Base-by-base conservation (phyloP, 2,797 vertebrate species). In the Dermochelys coriacea region DNA sequence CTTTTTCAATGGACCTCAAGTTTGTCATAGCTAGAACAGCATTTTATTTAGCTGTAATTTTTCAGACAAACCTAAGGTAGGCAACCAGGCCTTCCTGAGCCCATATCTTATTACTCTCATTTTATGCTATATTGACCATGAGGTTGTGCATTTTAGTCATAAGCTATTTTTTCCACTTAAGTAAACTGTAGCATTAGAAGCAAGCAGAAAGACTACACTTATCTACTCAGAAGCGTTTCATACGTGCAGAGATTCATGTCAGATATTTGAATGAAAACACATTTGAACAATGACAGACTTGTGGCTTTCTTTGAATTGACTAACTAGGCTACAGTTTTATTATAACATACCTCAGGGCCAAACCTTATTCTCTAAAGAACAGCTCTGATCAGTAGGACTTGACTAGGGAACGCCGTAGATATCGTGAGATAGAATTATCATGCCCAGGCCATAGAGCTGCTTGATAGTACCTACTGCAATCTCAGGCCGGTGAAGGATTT, bases 1-100 rank as follows among this genome's bases (percentile, higher is more conserved):
- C 96, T 86, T 93, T 97, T 16, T 1, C 0, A 0, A 81, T 85
- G 96, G 96, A 10, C 96, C 97, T 51, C 64, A 74, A 54, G 52
- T 97, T 34, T 97, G 97, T 51, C 57, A 59, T 54, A 97, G 61
- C 1, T 2, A 16, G 25, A 88, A 50, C 1, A 93, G 57, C 74
- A 15, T 31, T 61, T 82, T 84, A 71, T 77, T 78, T 55, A 68
- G 41, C 37, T 91, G 82, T 50, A 91, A 71, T 79, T 94, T 83
- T 83, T 87, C 64, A 57, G 59, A 34, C 6, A 61, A 61, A 61
- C 16, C 64, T 18, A 50, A 82, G 29, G 87, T 12, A 45, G 90
- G 77, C 8, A 6, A 82, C 14, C 59, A 61, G 59, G 15, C 14
- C 59, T 61, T 61, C 31, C 27, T 59, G 27, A 61, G 59, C 29